Percentiles rank a stretch among this genome's conserved stretches.
phyloP scores from a whole-genome alignment of 30 jellyfish, hydroid and myxozoan species.

The Turritopsis dohrnii region DNA sequence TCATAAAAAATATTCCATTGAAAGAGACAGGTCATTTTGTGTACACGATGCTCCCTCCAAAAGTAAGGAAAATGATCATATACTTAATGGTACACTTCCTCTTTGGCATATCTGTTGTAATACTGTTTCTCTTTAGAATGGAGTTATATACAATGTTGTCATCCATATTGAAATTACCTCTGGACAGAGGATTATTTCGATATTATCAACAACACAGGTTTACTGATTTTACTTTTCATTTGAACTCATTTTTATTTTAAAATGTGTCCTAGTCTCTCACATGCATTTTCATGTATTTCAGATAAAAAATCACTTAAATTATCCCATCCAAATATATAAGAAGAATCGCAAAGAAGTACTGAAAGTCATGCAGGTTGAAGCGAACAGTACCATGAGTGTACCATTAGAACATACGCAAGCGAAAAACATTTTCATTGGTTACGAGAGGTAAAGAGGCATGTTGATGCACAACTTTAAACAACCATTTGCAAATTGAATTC shows the following conservation, averaged over 20 bases:
- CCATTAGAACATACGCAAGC: not conserved
- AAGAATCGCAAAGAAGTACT: not conserved
- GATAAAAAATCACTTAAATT: not conserved
- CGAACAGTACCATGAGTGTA: not conserved
- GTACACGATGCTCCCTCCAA: slow-evolving; percentile 33
- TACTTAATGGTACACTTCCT: not conserved
- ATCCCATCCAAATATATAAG: not conserved
- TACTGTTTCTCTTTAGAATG: slow-evolving; percentile 16
- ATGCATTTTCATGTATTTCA: too few relatives aligned
- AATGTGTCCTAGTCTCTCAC: too few relatives aligned
- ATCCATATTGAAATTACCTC: not conserved
- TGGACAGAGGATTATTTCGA: slow-evolving; percentile 15
- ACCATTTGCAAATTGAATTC: not conserved
- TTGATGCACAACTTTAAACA: not conserved
- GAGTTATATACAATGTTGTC: not conserved
- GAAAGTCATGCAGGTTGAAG: not conserved
- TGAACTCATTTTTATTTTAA: too few relatives aligned
- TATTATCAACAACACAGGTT: slow-evolving; percentile 16
- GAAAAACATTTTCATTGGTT: not conserved
- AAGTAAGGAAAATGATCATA: too few relatives aligned
- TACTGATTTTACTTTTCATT: not conserved
- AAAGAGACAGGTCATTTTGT: slow-evolving; percentile 23
- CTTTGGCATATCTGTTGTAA: not conserved
- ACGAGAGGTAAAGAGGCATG: not conserved
- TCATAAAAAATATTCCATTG: slow-evolving; percentile 23